phyloP scores from a whole-genome alignment of 2,888 invertebrate species.

The Octodonta nipae region DNA sequence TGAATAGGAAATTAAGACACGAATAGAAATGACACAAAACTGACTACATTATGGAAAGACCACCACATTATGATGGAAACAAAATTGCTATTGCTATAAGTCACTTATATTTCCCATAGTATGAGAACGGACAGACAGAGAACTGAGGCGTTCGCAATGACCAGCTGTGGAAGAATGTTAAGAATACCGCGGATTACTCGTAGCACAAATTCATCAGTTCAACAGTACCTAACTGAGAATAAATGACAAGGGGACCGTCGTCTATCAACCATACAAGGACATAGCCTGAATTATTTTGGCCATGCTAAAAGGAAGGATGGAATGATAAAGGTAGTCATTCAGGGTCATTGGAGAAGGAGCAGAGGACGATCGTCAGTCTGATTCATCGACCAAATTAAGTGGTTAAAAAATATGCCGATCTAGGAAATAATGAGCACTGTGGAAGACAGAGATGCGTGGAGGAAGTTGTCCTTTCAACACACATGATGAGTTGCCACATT shows the following conservation, averaged over 20 bases:
- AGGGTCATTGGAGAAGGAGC: too few species aligned
- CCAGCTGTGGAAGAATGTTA: conserved; percentile 1
- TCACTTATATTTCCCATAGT: not conserved
- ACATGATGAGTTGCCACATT: conserved; percentile 1
- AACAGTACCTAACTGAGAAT: too few species aligned
- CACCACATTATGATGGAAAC: not conserved
- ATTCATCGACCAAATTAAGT: too few species aligned
- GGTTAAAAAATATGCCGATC: conserved; percentile 1
- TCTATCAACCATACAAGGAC: too few species aligned
- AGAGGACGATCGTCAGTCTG: too few species aligned
- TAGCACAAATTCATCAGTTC: too few species aligned
- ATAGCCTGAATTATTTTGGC: too few species aligned
- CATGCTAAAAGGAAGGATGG: too few species aligned
- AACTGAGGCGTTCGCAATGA: not conserved
- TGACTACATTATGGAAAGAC: not conserved
- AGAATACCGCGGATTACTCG: too few species aligned
- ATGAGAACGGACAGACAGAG: not conserved
- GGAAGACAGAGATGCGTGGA: conserved; percentile 1
- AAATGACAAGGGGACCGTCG: too few species aligned
- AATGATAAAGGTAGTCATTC: too few species aligned
- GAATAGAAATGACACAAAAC: conserved; percentile 1
- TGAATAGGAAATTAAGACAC: not conserved
- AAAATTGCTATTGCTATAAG: conserved; percentile 1
- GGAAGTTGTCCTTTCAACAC: not conserved
- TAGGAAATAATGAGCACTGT: not conserved